Evolutionary conservation across 2,113 vertebrate genomes (phyloP).

Genomic region (Chauna torquata): DNA sequence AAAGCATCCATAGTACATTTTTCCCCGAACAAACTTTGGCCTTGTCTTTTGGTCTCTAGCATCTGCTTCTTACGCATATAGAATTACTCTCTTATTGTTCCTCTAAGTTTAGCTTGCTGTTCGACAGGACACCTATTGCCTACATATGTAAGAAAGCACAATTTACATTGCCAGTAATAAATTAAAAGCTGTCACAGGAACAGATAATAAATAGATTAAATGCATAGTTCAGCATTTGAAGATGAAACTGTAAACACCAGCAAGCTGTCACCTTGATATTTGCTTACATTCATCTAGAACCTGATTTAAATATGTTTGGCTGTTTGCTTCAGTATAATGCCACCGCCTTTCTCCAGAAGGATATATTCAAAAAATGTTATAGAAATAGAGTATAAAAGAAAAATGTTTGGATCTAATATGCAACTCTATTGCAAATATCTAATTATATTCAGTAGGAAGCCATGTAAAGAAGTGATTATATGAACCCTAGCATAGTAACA

Average conservation of each 20-base stretch:
- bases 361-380: neutral
- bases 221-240: constrained; percentile 5
- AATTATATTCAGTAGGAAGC: neutral
- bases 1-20: neutral
- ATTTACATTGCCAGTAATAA: neutral
- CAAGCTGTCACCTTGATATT: constrained; percentile 27
- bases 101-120: neutral
- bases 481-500: neutral
- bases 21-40: neutral
- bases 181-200: neutral
- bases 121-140: neutral
- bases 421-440: neutral
- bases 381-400: neutral
- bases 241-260: neutral
- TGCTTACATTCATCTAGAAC: neutral
- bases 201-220: constrained; percentile 5
- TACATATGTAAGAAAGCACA: neutral
- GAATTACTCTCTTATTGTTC: neutral
- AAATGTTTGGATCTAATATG: neutral
- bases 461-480: neutral
- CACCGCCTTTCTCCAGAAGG: neutral
- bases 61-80: neutral
- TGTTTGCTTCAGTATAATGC: neutral
- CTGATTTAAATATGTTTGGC: neutral
- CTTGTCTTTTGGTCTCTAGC: neutral